phyloP scores from a whole-genome alignment of 2,888 invertebrate genomes.

The Drosophila nigritarsus region DNA sequence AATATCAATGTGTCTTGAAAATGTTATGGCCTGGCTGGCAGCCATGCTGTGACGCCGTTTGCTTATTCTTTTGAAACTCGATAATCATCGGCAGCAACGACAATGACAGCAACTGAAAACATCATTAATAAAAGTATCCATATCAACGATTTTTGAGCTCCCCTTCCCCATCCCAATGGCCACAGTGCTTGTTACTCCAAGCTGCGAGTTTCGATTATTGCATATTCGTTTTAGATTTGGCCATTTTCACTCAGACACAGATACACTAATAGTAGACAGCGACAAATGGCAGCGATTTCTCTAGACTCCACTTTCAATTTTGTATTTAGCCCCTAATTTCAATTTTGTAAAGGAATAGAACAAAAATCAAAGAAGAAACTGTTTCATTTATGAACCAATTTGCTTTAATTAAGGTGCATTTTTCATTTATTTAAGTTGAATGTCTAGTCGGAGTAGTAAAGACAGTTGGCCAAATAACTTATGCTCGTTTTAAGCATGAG shows the following conservation, averaged over 20 bases:
- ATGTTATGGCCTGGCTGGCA: conserved; percentile 23
- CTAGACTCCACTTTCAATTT: neutral
- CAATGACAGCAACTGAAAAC: conserved; percentile 35
- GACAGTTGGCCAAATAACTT: neutral
- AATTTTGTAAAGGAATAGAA: neutral
- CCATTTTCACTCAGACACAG: neutral
- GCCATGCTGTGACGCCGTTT: neutral
- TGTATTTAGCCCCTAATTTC: neutral
- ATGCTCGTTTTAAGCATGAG: neutral
- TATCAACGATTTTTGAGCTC: conserved; percentile 20
- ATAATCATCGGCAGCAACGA: conserved; percentile 41
- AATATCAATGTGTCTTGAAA: conserved; percentile 63
- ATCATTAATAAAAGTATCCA: conserved; percentile 53
- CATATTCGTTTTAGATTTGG: conserved; percentile 13
- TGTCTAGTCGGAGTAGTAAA: neutral
- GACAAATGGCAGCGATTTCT: neutral
- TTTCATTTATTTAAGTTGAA: neutral
- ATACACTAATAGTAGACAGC: neutral
- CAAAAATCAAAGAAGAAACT: neutral
- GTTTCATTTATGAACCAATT: neutral
- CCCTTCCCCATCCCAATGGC: neutral
- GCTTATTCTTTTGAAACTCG: conserved; percentile 26
- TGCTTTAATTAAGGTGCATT: neutral
- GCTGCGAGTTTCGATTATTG: conserved; percentile 6
- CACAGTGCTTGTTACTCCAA: neutral